Conservation (phyloP, 2,797 vertebrate genomes). For the Distichodus sexfasciatus region DNA sequence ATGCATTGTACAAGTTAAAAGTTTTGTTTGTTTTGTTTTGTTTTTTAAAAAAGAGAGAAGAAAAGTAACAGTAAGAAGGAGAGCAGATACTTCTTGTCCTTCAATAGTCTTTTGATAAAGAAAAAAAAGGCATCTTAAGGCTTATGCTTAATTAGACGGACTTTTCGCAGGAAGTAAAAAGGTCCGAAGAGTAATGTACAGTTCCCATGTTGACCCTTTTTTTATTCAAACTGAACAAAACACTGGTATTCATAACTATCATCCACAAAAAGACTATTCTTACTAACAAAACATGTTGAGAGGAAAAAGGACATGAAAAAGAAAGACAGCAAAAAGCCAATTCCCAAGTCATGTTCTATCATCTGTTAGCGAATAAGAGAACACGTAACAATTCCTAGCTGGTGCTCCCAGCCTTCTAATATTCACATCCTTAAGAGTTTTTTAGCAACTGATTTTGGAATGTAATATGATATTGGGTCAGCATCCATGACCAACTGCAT, state of each 20-base stretch:
- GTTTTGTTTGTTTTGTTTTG: too few relatives aligned
- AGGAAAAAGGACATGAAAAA: constrained; percentile 50
- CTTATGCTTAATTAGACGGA: constrained; percentile 67
- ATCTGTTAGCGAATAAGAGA: constrained; percentile 44
- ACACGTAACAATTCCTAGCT: constrained; percentile 45
- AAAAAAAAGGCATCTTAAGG: constrained; percentile 75
- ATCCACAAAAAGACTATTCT: constrained; percentile 55
- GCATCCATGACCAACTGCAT: constrained; percentile 68
- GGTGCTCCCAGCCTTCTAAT: constrained; percentile 49
- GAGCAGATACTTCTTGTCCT: constrained; percentile 71
- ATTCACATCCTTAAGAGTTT: constrained; percentile 55
- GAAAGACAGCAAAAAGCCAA: constrained; percentile 53
- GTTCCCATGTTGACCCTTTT: constrained; percentile 52
- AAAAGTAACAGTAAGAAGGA: constrained; percentile 66
- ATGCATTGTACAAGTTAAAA: constrained; percentile 67
- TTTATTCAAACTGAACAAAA: constrained; percentile 53
- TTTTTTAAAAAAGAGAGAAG: constrained; percentile 53
- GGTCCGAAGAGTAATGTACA: constrained; percentile 55
- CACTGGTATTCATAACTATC: constrained; percentile 56
- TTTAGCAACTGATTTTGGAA: constrained; percentile 64
- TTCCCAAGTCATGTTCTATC: constrained; percentile 43
- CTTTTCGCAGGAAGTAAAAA: constrained; percentile 55
- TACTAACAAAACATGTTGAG: constrained; percentile 56
- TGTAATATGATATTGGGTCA: constrained; percentile 72
- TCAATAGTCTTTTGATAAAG: constrained; percentile 70